Evolutionary conservation across 2,888 invertebrate genomes (phyloP).

Genomic region (Oscheius onirici): DNA sequence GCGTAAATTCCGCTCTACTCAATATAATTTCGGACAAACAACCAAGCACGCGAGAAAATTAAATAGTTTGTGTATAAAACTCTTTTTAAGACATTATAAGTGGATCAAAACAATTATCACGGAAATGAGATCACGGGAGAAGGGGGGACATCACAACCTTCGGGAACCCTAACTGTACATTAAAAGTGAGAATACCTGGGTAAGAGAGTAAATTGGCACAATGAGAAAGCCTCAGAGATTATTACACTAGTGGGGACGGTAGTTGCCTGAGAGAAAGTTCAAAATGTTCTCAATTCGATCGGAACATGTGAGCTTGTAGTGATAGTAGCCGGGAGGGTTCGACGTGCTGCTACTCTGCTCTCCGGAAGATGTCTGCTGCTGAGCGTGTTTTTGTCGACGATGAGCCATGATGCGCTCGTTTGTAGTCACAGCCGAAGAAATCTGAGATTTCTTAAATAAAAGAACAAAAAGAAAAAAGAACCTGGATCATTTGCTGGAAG

Average conservation of each 20-base stretch:
- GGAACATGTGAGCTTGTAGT: slow-evolving; percentile 16
- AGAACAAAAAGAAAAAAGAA: slow-evolving; percentile 7
- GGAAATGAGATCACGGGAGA: slow-evolving; percentile 11
- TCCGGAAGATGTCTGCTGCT: background rate
- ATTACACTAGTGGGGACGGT: slow-evolving; percentile 4
- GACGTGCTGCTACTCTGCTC: slow-evolving; percentile 14
- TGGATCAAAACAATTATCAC: slow-evolving; percentile 1
- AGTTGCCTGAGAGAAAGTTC: slow-evolving; percentile 46
- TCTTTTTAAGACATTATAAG: slow-evolving; percentile 18
- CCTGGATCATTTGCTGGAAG: slow-evolving; percentile 37
- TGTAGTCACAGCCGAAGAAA: slow-evolving; percentile 45
- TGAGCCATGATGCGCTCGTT: slow-evolving; percentile 44
- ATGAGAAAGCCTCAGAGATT: background rate
- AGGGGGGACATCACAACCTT: slow-evolving; percentile 15
- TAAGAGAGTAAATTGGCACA: slow-evolving; percentile 13
- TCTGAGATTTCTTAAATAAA: slow-evolving; percentile 33
- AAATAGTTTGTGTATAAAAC: background rate
- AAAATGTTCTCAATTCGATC: slow-evolving; percentile 38
- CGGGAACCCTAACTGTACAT: background rate
- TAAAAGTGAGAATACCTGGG: slow-evolving; percentile 11
- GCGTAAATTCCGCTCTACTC: too few relatives aligned
- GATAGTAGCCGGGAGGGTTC: background rate
- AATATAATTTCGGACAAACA: too few relatives aligned
- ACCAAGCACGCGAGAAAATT: too few relatives aligned
- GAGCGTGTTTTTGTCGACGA: slow-evolving; percentile 6